Evolutionary conservation across 2,888 invertebrate species (phyloP).

Genomic region (Xanthia icteritia): DNA sequence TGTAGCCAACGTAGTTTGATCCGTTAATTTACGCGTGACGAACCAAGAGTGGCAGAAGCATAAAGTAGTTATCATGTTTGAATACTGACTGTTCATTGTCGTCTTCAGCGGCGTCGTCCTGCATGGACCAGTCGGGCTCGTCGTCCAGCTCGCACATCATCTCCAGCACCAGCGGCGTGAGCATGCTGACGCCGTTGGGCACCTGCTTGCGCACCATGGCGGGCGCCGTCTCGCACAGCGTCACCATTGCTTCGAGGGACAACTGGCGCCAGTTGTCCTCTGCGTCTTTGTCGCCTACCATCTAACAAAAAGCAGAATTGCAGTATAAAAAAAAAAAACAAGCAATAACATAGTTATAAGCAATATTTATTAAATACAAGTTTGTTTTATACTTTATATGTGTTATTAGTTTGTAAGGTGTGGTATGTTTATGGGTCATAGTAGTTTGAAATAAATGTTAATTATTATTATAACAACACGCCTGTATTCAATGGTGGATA

Average conservation of each 20-base stretch:
- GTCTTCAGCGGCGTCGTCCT: constrained; percentile 97
- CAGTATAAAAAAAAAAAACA: neutral
- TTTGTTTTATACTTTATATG: neutral
- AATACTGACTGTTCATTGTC: constrained; percentile 94
- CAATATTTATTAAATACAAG: neutral
- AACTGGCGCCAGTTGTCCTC: constrained; percentile 97
- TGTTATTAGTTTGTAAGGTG: neutral
- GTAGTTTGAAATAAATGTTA: neutral
- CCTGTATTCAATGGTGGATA: neutral
- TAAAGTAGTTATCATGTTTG: neutral
- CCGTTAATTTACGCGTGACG: neutral
- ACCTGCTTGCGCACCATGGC: constrained; percentile 99
- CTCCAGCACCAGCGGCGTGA: constrained; percentile 96
- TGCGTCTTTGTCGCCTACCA: constrained; percentile 93
- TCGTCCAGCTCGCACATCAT: constrained; percentile 99
- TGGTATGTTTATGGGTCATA: neutral
- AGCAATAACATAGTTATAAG: neutral
- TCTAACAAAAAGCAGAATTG: constrained; percentile 77
- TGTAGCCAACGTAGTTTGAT: neutral
- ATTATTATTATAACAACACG: neutral
- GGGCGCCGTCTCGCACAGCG: constrained; percentile 97
- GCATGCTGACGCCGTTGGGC: constrained; percentile 94
- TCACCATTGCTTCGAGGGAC: constrained; percentile 96
- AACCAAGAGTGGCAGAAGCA: too few relatives aligned
- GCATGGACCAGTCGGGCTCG: constrained; percentile 96